These are phyloP conservation scores for Sparidentex hasta DNA, from an alignment of 2,797 vertebrate genomes.

Conservation along the genomic window DNA sequence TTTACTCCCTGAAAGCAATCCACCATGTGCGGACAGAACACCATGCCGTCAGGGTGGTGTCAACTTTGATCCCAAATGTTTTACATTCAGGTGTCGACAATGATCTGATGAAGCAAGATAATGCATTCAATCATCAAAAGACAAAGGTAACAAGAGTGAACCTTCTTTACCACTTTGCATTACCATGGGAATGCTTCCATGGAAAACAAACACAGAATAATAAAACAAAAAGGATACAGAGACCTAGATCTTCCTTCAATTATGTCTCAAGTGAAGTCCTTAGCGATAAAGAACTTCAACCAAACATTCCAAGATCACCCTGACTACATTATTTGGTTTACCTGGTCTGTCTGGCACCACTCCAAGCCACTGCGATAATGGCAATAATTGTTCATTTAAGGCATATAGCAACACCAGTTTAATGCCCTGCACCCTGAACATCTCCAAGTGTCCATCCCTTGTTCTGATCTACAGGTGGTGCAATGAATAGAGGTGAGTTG, in stretches of 20 bases:
- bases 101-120: neutral
- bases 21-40: neutral
- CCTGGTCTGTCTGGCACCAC: neutral
- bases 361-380: neutral
- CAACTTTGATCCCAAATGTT: neutral
- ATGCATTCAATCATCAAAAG: neutral
- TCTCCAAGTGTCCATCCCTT: neutral
- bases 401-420: neutral
- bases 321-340: neutral
- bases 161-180: neutral
- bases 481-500: neutral
- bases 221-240: neutral
- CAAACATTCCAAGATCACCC: neutral
- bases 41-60: neutral
- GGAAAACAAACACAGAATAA: neutral
- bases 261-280: no score
- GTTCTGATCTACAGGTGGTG: neutral
- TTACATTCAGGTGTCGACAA: neutral
- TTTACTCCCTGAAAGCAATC: neutral
- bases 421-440: neutral
- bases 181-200: neutral
- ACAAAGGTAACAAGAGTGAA: neutral
- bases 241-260: slow-evolving; percentile 1
- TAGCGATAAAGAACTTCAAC: neutral
- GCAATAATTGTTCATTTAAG: neutral